Base-by-base conservation (phyloP, 2,888 invertebrate genomes). In the Folsomia candida region DNA sequence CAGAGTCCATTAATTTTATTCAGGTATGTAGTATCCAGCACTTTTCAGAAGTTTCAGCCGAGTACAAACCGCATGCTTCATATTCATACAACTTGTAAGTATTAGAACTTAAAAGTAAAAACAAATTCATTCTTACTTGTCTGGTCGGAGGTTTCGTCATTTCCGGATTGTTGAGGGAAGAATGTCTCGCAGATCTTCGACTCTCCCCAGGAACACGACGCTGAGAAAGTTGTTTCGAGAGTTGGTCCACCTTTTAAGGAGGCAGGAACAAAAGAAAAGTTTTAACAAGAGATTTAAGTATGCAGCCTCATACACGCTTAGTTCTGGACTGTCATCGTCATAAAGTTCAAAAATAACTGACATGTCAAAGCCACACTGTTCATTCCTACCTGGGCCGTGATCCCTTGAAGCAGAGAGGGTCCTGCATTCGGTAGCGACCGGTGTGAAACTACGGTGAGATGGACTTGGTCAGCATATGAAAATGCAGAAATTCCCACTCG, bases 401-500 rank as follows among this genome's bases (percentile, higher is more conserved):
- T 78, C 67, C 77, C 78, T 25, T 63, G 51, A 27, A 79, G 57
- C 25, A 79, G 68, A 27, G 47, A 61, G 24, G 71, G 72, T 47
- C 78, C 72, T 25, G 77, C 76, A 65, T 79, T 72, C 29, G 63
- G 27, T 22, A 84, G 81, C 24, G 82, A 81, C 62, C 82, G 78
- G 73, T 85, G 84, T 2, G 85, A 83, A n/a, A 85, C 82, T 29
- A 86, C 85, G 14, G 85, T 82, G 76, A 87, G 81, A 73, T 84
- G 84, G 54, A 87, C 81, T 76, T 84, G 83, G 76, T 86, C 85
- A 14, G 84, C 84, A 79, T 87, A 87, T 51, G 85, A 85, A 75
- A 86, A 83, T 70, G 86, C 84, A 9, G 86, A 85, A 47, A 86
- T 82, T 1, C 85, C 83, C 28, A 86, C 81, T 9, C 85, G 84